Evolutionary conservation across 2,888 invertebrate genomes (phyloP), one percentile per base, ranked within the genome.

Genomic region (Drosophila vallismaia): DNA sequence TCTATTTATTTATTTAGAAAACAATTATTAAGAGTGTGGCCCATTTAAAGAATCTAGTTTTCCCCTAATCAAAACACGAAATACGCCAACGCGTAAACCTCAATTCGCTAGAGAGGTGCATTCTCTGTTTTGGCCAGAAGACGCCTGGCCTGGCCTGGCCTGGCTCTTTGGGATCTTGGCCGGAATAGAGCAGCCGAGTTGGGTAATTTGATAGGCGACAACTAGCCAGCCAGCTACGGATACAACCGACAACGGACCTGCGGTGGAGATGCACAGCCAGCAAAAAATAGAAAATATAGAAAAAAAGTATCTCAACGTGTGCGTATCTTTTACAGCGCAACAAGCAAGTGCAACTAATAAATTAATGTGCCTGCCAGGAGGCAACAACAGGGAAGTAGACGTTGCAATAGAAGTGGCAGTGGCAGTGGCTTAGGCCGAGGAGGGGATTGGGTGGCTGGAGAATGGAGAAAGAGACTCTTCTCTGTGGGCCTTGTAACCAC

Each of bases 171-270:
- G 55, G 40, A 26, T 55, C 57, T 76, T 68, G 64, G 71, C 64
- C 58, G 58, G 9, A 31, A 59, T 60, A 51, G 63, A 46, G 68
- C 66, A 44, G 31, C 28, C 28, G 45, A 49, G 56, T 56, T 69
- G 67, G 59, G 82, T 85, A 83, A 83, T 85, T 83, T 85, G 83
- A 83, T 86, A 86, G 80, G 86, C 86, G 80, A 80, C 86, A 86
- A 75, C 81, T 60, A 68, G 64, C 63, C 66, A 69, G 54, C 52
- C 57, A 69, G 54, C 52, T 48, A 62, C 57, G 60, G 51, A 40
- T 51, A 54, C 28, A 38, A 56, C 12, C 46, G 58, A 50, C 63
- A 63, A 63, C 63, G 63, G 60, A 63, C 63, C 50, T 63, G 60
- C 44, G 28, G 53, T 46, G 46, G 12, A 48, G 53, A 58, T 28